phyloP scores from a whole-genome alignment of 2,113 vertebrate species.

The Myxocyprinus asiaticus region DNA sequence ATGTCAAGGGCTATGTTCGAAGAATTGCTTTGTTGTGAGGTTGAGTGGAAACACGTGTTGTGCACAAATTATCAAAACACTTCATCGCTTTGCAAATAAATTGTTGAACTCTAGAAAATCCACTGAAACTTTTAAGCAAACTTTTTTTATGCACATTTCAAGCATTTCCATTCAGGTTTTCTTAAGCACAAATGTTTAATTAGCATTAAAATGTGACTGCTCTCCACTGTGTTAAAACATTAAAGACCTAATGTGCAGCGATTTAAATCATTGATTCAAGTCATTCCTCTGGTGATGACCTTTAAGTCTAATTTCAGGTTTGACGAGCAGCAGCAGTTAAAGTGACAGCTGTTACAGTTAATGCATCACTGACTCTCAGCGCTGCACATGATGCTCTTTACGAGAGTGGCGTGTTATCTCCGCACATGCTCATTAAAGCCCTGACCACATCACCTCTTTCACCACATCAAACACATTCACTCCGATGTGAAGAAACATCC shows the following conservation, averaged over 20 bases:
- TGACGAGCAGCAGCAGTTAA: slow-evolving; percentile 43
- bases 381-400: slow-evolving; percentile 7
- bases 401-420: neutral
- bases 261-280: slow-evolving; percentile 62
- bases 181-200: no score
- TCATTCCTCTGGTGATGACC: slow-evolving; percentile 57
- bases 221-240: slow-evolving; percentile 52
- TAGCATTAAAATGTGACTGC: slow-evolving; percentile 1
- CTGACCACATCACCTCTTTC: neutral
- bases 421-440: neutral
- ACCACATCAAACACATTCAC: neutral
- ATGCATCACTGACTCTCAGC: slow-evolving; percentile 35
- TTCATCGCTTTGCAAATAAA: no score
- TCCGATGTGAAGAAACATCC: neutral
- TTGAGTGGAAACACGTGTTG: no score
- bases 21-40: no score
- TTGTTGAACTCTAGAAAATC: no score
- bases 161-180: no score
- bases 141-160: no score
- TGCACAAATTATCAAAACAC: no score
- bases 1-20: no score
- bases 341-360: slow-evolving; percentile 56
- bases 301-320: slow-evolving; percentile 59
- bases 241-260: slow-evolving; percentile 56
- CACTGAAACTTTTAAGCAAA: no score